Conservation (phyloP, 2,797 vertebrate genomes). For the Semaprochilodus insignis region DNA sequence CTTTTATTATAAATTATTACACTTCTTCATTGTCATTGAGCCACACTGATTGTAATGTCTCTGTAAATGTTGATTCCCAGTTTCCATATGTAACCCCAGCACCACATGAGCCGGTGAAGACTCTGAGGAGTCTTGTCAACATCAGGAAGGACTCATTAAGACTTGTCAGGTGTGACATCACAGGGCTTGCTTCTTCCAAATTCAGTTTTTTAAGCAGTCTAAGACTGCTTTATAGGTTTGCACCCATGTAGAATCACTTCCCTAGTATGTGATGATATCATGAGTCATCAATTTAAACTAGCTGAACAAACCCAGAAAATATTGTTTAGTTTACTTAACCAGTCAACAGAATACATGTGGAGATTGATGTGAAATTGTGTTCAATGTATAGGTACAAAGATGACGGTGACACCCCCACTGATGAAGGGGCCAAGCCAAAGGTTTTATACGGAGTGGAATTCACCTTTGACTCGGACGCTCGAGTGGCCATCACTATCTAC, state of each 20-base stretch:
- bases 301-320: too few species aligned
- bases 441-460: slow-evolving; percentile 96
- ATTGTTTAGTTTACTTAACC: neutral
- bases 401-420: slow-evolving; percentile 86
- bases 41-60: neutral
- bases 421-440: slow-evolving; percentile 89
- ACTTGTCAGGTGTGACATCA: slow-evolving; percentile 86
- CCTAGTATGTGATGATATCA: too few species aligned
- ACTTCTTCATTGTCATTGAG: neutral
- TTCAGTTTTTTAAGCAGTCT: neutral
- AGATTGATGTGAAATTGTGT: neutral
- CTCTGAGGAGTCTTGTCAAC: slow-evolving; percentile 94
- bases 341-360: neutral
- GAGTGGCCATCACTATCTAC: slow-evolving; percentile 95
- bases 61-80: slow-evolving; percentile 68
- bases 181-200: neutral
- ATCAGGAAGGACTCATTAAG: slow-evolving; percentile 97
- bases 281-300: too few species aligned
- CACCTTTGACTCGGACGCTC: slow-evolving; percentile 95
- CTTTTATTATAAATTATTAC: neutral
- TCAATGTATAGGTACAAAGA: slow-evolving; percentile 89
- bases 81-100: slow-evolving; percentile 98
- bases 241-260: too few species aligned
- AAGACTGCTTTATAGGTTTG: neutral
- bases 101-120: slow-evolving; percentile 97